These are phyloP conservation scores for Phataginus tetradactyla DNA, from an alignment of 2,797 vertebrate species.

Conservation along the genomic window DNA sequence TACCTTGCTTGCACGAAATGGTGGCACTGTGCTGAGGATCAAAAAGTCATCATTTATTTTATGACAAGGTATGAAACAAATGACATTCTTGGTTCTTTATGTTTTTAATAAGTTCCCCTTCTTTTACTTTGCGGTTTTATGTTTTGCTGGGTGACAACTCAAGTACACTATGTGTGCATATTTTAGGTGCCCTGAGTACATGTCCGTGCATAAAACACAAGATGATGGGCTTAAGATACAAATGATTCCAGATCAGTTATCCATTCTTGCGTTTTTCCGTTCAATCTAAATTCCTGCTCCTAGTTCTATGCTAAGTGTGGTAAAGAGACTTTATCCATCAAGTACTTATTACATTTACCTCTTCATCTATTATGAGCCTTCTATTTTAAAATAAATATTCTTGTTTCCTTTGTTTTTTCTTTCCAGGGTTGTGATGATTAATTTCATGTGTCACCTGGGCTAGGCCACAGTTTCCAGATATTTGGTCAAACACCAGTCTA, in stretches of 20 bases:
- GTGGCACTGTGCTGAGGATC: background rate
- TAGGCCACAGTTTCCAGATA: background rate
- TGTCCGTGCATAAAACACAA: background rate
- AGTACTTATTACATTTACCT: slow-evolving; percentile 19
- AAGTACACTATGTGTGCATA: background rate
- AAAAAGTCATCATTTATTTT: slow-evolving; percentile 41
- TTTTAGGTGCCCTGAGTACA: background rate
- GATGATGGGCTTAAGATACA: background rate
- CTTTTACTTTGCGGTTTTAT: background rate
- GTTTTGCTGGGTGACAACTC: background rate
- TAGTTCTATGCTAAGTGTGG: background rate
- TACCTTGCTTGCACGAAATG: background rate
- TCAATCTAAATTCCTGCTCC: background rate
- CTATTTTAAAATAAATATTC: background rate
- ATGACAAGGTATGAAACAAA: slow-evolving; percentile 27
- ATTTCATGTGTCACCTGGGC: background rate
- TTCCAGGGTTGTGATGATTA: background rate
- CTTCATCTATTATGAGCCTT: background rate
- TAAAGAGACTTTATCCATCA: background rate
- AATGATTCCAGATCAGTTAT: background rate
- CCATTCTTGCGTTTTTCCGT: background rate
- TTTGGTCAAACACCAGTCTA: background rate
- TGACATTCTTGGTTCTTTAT: background rate
- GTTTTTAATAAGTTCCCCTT: background rate
- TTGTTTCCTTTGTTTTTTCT: background rate